phyloP scores from a whole-genome alignment of 2,888 invertebrate species.

The Norana najaformis region DNA sequence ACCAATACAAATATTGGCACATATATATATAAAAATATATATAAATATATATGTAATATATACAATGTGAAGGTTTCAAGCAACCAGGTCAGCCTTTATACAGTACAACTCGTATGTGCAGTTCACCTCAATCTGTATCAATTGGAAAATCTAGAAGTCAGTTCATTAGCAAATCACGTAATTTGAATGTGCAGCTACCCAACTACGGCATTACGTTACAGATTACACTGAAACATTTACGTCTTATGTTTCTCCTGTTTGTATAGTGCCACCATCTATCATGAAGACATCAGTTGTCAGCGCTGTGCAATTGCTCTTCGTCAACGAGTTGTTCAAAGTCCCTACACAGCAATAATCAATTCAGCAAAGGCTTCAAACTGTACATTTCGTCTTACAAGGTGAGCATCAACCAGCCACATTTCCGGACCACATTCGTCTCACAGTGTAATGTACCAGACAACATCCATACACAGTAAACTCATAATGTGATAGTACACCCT shows the following conservation, averaged over 20 bases:
- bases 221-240: background rate
- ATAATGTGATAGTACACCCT: background rate
- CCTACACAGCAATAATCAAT: background rate
- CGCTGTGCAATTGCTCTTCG: background rate
- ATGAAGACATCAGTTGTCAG: background rate
- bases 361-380: background rate
- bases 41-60: background rate
- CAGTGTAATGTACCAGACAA: background rate
- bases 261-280: background rate
- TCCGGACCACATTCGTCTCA: background rate
- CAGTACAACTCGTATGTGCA: background rate
- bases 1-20: background rate
- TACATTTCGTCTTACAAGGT: background rate
- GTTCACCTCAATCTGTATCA: background rate
- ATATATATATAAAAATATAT: slow-evolving; percentile 15
- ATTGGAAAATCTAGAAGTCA: background rate
- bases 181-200: background rate
- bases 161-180: background rate
- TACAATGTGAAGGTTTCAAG: background rate
- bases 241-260: no score
- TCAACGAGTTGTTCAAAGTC: background rate
- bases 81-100: background rate
- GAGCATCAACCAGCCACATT: background rate
- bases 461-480: background rate
- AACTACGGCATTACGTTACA: background rate